phyloP scores from a whole-genome alignment of 2,113 vertebrate genomes.

The Alaudala cheleensis region DNA sequence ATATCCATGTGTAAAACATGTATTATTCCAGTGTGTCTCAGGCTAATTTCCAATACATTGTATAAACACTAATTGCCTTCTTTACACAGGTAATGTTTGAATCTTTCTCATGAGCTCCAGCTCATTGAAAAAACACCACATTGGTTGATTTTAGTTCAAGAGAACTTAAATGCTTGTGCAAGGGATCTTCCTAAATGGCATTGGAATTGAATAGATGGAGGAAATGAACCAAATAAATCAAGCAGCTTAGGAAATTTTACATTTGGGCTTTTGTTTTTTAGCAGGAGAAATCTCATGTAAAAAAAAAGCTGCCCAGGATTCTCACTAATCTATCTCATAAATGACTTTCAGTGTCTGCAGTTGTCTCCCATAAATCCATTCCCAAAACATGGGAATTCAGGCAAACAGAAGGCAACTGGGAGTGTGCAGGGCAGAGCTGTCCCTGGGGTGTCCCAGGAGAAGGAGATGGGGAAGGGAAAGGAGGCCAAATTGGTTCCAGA shows the following conservation, averaged over 20 bases:
- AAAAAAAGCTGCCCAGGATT: neutral
- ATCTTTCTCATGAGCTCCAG: neutral
- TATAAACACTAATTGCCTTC: conserved; percentile 18
- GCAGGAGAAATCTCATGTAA: neutral
- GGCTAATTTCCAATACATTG: conserved; percentile 14
- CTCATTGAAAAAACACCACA: conserved; percentile 20
- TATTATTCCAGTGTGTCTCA: neutral
- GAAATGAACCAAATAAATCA: neutral
- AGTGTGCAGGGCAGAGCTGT: neutral
- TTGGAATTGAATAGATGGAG: neutral
- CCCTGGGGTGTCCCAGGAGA: neutral
- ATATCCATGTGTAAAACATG: neutral
- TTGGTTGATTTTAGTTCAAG: conserved; percentile 16
- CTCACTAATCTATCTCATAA: neutral
- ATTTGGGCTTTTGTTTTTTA: neutral
- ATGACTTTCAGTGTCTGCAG: neutral
- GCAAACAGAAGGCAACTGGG: neutral
- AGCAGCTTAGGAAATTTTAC: neutral
- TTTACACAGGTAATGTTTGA: conserved; percentile 9
- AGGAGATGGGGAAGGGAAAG: neutral
- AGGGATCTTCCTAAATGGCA: neutral
- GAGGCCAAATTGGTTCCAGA: conserved; percentile 19
- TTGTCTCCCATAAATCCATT: neutral
- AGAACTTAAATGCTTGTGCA: conserved; percentile 11
- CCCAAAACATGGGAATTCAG: neutral